Conservation (phyloP, 2,888 invertebrate species). For the Ichneumoninae sp. region DNA sequence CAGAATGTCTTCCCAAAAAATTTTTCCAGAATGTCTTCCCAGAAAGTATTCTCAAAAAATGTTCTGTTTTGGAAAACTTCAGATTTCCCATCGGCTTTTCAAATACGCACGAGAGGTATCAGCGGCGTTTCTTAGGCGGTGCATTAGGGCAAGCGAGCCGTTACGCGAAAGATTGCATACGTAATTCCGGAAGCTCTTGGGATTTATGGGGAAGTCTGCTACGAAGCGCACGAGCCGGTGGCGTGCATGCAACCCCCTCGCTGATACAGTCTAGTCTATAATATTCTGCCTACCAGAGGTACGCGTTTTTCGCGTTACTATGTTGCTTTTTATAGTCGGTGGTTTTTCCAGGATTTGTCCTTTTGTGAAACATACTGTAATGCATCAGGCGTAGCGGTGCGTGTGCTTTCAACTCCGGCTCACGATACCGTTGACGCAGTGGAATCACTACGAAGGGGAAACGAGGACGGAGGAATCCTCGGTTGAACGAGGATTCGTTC, state of each 20-base stretch:
- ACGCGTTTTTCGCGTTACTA: slow-evolving; percentile 7
- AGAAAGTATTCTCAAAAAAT: too few species aligned
- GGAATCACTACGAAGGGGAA: neutral
- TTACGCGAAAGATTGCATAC: slow-evolving; percentile 35
- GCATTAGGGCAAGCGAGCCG: neutral
- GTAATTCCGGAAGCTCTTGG: slow-evolving; percentile 5
- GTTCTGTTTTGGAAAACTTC: too few species aligned
- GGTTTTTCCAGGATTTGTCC: slow-evolving; percentile 1
- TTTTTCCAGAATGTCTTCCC: too few species aligned
- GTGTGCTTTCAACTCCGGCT: slow-evolving; percentile 30
- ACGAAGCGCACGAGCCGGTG: slow-evolving; percentile 6
- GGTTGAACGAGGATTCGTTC: slow-evolving; percentile 9
- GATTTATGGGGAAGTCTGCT: slow-evolving; percentile 23
- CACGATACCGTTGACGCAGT: slow-evolving; percentile 29
- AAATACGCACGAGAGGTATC: neutral
- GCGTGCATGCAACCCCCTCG: slow-evolving; percentile 36
- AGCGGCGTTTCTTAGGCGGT: neutral
- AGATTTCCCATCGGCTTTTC: too few species aligned
- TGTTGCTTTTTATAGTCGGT: neutral
- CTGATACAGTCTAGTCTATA: slow-evolving; percentile 2
- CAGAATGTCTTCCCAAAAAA: too few species aligned
- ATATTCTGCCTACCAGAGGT: neutral
- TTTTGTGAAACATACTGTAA: neutral
- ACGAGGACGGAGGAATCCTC: too few species aligned
- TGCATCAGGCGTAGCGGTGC: neutral